Evolutionary conservation across 2,797 vertebrate genomes (phyloP), one percentile per base, ranked within the genome.

Genomic region (Lacerta agilis): DNA sequence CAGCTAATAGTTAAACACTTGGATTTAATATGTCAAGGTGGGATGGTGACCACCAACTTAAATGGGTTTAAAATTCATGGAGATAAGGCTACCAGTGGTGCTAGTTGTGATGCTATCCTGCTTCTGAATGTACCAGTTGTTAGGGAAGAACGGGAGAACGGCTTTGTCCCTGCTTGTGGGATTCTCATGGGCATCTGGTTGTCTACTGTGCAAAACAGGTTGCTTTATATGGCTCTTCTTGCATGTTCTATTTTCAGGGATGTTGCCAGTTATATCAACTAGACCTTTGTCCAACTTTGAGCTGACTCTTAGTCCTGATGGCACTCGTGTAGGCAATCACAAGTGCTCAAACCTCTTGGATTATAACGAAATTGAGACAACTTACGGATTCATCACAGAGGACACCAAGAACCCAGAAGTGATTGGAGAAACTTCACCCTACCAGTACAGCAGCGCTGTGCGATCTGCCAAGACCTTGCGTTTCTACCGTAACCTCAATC

Each of bases 331-430:
- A 75, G 98, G 97, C 38, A 98, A 98, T 95, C 98, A 98, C 92
- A 98, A 97, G 89, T 98, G 98, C 93, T 98, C 98, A 94, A 98
- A 98, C 94, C 94, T 98, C 72, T 94, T 98, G 88, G 98, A 98
- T 94, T 98, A 97, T 89, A 98, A 97, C 20, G 97, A 98, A 95
- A 97, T 98, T 92, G 97, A 97, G 89, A 98, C 97, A 0, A 97
- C 97, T 82, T 93, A 98, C 4, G 98, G 97, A 86, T 98, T 98
- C 92, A 97, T 98, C 95, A 98, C 97, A 0, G 97, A 98, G 6
- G 95, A 96, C 79, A 97, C 97, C 4, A 98, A 98, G 95, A 98
- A 98, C 91, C 96, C 97, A 3, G 97, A 98, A 92, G 97, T 97
- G 87, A 97, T 98, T 8, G 97, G 97, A 9, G 98, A 98, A 96